Evolutionary conservation across 1,140 invertebrate genomes (phyloP).

Genomic region (Caenorhabditis remanei): DNA sequence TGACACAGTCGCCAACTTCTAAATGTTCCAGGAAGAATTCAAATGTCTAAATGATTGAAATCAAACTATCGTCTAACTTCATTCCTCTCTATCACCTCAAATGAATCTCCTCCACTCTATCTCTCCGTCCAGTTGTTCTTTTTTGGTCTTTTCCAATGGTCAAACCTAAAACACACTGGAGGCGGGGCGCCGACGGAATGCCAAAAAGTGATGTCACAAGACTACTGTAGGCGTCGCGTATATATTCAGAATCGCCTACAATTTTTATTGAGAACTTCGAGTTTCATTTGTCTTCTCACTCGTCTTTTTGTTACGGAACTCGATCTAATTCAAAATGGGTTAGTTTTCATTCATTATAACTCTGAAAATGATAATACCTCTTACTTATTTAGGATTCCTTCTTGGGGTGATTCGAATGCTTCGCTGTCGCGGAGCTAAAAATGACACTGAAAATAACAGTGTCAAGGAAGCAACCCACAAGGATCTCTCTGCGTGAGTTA

Average conservation of each 20-base stretch:
- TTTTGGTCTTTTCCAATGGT: slow-evolving; percentile 40
- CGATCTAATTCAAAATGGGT: slow-evolving; percentile 12
- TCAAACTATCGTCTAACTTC: background rate
- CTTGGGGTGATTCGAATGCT: slow-evolving; percentile 28
- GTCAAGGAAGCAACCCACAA: slow-evolving; percentile 25
- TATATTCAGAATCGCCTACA: slow-evolving; percentile 29
- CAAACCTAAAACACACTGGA: slow-evolving; percentile 23
- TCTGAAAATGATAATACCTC: background rate
- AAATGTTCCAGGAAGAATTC: background rate
- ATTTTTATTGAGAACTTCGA: background rate
- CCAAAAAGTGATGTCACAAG: slow-evolving; percentile 23
- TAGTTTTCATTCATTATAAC: background rate
- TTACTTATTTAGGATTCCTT: background rate
- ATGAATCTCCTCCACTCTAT: too few species aligned
- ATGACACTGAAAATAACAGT: slow-evolving; percentile 35
- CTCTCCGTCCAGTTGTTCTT: slow-evolving; percentile 28
- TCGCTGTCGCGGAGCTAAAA: slow-evolving; percentile 15
- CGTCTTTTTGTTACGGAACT: background rate
- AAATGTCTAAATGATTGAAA: background rate
- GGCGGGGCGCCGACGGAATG: background rate
- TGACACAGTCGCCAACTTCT: background rate
- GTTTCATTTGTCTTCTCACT: background rate
- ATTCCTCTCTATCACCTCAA: background rate
- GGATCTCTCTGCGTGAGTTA: slow-evolving; percentile 5
- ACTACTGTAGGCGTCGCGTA: slow-evolving; percentile 38